A percentile compares a stretch with the other conserved stretches of the same genome.
phyloP scores from a whole-genome alignment of 2,113 vertebrate species.

The Chaenocephalus aceratus region DNA sequence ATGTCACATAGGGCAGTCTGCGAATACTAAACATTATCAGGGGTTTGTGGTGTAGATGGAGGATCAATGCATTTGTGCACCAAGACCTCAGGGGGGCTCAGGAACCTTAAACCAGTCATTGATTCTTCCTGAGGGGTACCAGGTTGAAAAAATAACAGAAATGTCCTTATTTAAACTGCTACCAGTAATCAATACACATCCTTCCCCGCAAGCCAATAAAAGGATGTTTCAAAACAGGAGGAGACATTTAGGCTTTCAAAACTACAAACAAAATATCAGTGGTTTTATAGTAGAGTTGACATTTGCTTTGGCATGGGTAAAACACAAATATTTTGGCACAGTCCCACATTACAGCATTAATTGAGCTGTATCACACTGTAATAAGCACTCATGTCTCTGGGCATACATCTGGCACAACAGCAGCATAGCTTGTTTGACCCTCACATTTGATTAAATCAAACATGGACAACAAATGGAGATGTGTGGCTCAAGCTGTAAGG shows the following conservation, averaged over 20 bases:
- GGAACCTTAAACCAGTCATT: conserved; percentile 29
- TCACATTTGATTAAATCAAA: not conserved
- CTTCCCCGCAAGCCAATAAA: not conserved
- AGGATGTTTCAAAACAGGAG: not conserved
- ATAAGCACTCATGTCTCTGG: not conserved
- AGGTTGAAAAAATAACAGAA: conserved; percentile 9
- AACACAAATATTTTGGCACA: not conserved
- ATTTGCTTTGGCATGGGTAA: conserved; percentile 5
- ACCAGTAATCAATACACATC: conserved; percentile 21
- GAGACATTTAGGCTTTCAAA: conserved; percentile 1
- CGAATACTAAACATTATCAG: conserved; percentile 19
- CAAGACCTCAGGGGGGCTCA: conserved; percentile 18
- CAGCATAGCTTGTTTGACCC: not conserved
- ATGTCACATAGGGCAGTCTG: conserved; percentile 9
- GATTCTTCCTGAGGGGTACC: conserved; percentile 26
- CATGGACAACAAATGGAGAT: not conserved
- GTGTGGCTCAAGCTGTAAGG: no score
- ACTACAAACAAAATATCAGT: not conserved
- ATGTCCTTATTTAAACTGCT: conserved; percentile 23
- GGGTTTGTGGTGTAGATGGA: not conserved
- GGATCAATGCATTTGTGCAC: conserved; percentile 46
- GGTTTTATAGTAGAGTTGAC: not conserved
- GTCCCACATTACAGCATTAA: not conserved
- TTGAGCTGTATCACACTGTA: not conserved
- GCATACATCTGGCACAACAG: conserved; percentile 9